Conservation (phyloP, 2,113 vertebrate species). For the Elgaria multicarinata region DNA sequence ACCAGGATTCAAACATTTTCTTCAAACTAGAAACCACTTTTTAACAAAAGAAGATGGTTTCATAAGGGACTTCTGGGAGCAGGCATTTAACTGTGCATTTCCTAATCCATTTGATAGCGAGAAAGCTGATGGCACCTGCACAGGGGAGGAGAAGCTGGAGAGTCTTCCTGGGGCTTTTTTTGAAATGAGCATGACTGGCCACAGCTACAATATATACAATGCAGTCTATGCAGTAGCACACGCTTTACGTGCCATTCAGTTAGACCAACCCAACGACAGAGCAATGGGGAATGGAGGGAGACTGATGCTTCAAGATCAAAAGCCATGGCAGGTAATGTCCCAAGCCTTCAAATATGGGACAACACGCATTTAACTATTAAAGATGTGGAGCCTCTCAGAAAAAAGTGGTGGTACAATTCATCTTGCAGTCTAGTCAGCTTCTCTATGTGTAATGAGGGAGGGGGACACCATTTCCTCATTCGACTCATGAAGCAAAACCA, state of each 20-base stretch:
- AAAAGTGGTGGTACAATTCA: too few relatives aligned
- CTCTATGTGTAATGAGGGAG: too few relatives aligned
- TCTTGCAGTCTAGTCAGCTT: too few relatives aligned
- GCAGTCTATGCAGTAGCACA: not conserved
- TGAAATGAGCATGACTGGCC: constrained; percentile 1
- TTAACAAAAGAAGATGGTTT: constrained; percentile 10
- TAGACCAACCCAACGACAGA: not conserved
- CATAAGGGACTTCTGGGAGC: not conserved
- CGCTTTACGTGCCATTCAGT: not conserved
- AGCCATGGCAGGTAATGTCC: not conserved
- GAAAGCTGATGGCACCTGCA: not conserved
- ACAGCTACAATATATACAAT: constrained; percentile 3
- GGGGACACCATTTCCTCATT: too few relatives aligned
- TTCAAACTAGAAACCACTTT: not conserved
- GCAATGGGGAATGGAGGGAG: not conserved
- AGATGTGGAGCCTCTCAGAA: too few relatives aligned
- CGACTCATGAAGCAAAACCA: too few relatives aligned
- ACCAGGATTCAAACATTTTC: constrained; percentile 11
- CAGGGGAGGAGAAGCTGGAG: not conserved
- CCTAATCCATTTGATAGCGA: not conserved
- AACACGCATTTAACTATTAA: too few relatives aligned
- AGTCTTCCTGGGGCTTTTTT: not conserved
- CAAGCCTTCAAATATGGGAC: too few relatives aligned
- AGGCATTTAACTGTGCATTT: not conserved
- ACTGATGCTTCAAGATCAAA: not conserved